Evolutionary conservation across 2,797 vertebrate species (phyloP), one percentile per base, ranked within the genome.

Genomic region (Sebastes glaucus): DNA sequence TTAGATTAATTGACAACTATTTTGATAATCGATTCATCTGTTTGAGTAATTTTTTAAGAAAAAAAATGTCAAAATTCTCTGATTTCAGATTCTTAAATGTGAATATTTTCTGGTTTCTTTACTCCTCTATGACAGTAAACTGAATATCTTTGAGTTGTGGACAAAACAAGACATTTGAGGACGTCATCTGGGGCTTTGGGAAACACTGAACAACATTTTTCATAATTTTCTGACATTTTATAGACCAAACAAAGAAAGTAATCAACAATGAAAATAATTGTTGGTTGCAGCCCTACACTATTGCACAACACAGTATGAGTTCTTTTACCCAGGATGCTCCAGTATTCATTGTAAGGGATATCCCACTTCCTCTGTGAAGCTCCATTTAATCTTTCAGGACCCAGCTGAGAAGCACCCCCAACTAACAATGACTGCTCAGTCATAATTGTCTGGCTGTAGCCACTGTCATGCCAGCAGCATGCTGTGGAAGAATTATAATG

Each of bases 381-480:
- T 66, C 27, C 38, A 62, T 59, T 81, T 76, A 74, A 63, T 87
- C 49, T 28, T 72, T 77, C 33, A 65, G 73, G 49, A 60, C 38
- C 57, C 66, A 74, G 49, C 76, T 73, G 57, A 80, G 74, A 77
- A 63, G 35, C 18, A 22, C 53, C 68, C 53, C 16, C 14, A 62
- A 76, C 46, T 53, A 78, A 25, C 59, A 49, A 71, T 78, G 35
- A 66, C 61, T 62, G 42, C 30, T 59, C 22, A 14, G 53, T 79
- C 56, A 65, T 67, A 74, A 71, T 77, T 87, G 63, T 49, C 23
- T 62, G 71, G 38, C 55, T 74, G 70, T 30, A 61, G 71, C 63
- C 35, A 28, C 52, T 42, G 61, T 83, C 62, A 65, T 69, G 49
- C 63, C 62, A 57, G 60, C 11, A 0, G 28, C 65, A 53, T 28